Evolutionary conservation across 2,888 invertebrate genomes (phyloP).

Genomic region (Drosophila mettleri): DNA sequence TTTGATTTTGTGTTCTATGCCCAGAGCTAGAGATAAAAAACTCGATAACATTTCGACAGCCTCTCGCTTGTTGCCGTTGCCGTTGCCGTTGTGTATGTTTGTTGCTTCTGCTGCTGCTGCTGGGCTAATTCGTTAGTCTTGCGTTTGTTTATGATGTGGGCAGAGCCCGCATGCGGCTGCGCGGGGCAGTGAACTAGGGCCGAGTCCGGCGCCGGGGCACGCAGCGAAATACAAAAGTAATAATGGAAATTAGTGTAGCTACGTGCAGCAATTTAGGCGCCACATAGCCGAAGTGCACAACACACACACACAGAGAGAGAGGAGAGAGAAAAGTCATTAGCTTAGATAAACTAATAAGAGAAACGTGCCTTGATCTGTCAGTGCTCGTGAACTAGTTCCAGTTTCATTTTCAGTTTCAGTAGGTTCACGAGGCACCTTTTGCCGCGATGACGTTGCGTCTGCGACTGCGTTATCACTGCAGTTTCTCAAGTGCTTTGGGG

Average conservation of each 20-base stretch:
- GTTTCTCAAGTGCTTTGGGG: constrained; percentile 61
- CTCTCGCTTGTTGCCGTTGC: constrained; percentile 27
- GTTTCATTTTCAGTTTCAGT: not conserved
- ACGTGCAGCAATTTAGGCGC: constrained; percentile 80
- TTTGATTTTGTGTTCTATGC: constrained; percentile 13
- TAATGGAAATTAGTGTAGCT: constrained; percentile 60
- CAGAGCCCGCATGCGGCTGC: constrained; percentile 47
- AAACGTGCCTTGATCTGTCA: constrained; percentile 42
- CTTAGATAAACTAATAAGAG: constrained; percentile 65
- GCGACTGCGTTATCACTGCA: constrained; percentile 70
- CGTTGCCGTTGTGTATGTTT: constrained; percentile 22
- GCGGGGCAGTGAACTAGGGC: not conserved
- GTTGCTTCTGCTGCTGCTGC: constrained; percentile 20
- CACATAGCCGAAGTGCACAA: constrained; percentile 41
- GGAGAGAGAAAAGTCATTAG: constrained; percentile 33
- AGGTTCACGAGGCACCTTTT: constrained; percentile 12
- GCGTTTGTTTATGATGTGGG: constrained; percentile 66
- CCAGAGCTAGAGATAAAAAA: constrained; percentile 26
- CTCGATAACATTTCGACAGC: constrained; percentile 60
- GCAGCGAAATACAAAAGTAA: constrained; percentile 61
- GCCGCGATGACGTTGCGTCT: constrained; percentile 19
- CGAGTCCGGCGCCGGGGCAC: constrained; percentile 62
- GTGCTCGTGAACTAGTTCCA: constrained; percentile 37
- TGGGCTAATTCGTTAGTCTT: constrained; percentile 37
- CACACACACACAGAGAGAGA: not conserved